A percentile compares a stretch with the other conserved stretches of the same genome.
phyloP scores from a whole-genome alignment of 2,888 invertebrate species.

The Tenodera sinensis region DNA sequence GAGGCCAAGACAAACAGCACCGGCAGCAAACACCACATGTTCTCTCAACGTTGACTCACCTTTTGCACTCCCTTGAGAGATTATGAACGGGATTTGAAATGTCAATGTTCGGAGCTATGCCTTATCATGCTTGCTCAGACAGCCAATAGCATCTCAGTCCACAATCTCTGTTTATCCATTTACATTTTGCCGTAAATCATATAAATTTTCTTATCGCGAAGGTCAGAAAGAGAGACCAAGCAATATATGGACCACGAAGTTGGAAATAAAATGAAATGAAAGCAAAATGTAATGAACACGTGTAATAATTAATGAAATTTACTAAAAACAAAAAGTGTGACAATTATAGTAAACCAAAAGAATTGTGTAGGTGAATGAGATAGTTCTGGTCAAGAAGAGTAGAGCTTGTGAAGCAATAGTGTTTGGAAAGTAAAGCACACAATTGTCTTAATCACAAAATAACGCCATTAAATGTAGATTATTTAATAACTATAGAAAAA shows the following conservation, averaged over 20 bases:
- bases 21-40: neutral
- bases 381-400: too few species aligned
- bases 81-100: neutral
- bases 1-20: neutral
- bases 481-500: too few species aligned
- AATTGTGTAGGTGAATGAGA: too few species aligned
- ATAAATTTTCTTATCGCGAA: neutral
- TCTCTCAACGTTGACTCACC: neutral
- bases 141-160: neutral
- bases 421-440: too few species aligned
- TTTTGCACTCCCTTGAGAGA: neutral
- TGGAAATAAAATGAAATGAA: neutral
- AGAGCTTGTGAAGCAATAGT: too few species aligned
- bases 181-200: neutral
- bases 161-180: neutral
- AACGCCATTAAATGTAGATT: too few species aligned
- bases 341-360: too few species aligned
- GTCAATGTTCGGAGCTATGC: neutral
- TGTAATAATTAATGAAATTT: too few species aligned
- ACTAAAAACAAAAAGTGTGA: too few species aligned
- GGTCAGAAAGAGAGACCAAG: neutral
- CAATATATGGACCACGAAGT: neutral
- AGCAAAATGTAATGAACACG: too few species aligned
- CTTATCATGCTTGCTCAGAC: neutral
- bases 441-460: too few species aligned